Conservation (phyloP, 1,140 invertebrate species). For the Leptoteleia sp. region DNA sequence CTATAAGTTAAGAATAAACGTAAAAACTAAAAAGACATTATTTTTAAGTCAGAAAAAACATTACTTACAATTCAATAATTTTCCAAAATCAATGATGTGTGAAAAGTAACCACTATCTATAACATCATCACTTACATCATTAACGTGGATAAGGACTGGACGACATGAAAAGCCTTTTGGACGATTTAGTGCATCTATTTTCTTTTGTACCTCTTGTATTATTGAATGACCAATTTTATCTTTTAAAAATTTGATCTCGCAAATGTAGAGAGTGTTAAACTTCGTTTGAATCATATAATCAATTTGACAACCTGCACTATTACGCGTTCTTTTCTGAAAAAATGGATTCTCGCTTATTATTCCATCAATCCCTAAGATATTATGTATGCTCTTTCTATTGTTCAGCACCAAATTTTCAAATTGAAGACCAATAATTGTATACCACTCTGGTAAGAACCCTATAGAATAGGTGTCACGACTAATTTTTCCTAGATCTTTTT, state of each 20-base stretch:
- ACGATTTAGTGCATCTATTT: constrained; percentile 30
- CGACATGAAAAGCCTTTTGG: constrained; percentile 37
- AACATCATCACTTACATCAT: constrained; percentile 32
- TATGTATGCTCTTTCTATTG: constrained; percentile 8
- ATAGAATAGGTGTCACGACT: constrained; percentile 28
- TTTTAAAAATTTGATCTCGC: constrained; percentile 4
- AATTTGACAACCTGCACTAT: constrained; percentile 3
- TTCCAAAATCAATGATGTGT: constrained; percentile 30
- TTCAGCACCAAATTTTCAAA: constrained; percentile 5
- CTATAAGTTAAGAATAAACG: too few relatives aligned
- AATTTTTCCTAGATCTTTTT: constrained; percentile 38
- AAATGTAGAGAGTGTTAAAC: constrained; percentile 7
- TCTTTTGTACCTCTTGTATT: constrained; percentile 6
- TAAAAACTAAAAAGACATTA: too few relatives aligned
- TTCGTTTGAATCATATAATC: constrained; percentile 4
- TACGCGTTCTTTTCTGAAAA: not conserved
- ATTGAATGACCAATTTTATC: constrained; percentile 6
- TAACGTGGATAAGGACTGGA: constrained; percentile 33
- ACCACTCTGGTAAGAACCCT: constrained; percentile 1
- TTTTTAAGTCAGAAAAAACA: not conserved
- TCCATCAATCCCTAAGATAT: constrained; percentile 2
- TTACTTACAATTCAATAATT: constrained; percentile 34
- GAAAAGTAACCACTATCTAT: constrained; percentile 40
- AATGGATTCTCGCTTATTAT: constrained; percentile 5
- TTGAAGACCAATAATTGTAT: constrained; percentile 3